Percentiles rank a stretch among this genome's conserved stretches.
These are phyloP conservation scores for Centropristis striata DNA, from an alignment of 2,113 vertebrate genomes.

Conservation along the genomic window DNA sequence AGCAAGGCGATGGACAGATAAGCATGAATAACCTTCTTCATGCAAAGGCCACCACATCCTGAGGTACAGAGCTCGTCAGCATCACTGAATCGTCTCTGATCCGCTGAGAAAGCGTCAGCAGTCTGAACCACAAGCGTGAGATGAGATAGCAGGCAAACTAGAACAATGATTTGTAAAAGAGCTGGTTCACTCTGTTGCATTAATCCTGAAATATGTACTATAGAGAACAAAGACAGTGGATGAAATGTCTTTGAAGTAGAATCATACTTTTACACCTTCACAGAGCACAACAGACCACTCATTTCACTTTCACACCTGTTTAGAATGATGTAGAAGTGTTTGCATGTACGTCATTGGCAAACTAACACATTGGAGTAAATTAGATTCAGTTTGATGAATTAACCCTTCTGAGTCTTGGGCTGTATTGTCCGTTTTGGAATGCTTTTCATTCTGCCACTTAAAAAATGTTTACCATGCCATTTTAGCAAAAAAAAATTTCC, in stretches of 20 bases:
- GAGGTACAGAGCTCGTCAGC: conserved; percentile 10
- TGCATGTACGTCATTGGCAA: not conserved
- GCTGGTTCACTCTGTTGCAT: not conserved
- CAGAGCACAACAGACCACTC: not conserved
- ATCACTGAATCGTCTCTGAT: not conserved
- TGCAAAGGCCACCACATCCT: conserved; percentile 65
- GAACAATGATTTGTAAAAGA: not conserved
- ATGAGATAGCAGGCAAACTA: conserved; percentile 6
- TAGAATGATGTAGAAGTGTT: not conserved
- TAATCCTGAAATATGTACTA: not conserved
- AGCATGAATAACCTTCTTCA: conserved; percentile 27
- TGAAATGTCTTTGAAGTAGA: not conserved
- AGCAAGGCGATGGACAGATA: conserved; percentile 48
- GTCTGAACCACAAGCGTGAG: conserved; percentile 22
- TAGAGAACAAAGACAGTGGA: not conserved
- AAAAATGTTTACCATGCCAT: too few relatives aligned
- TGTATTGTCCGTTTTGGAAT: too few relatives aligned
- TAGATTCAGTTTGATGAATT: not conserved
- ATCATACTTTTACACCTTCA: not conserved
- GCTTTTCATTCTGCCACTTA: too few relatives aligned
- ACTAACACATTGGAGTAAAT: not conserved
- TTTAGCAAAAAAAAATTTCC: too few relatives aligned
- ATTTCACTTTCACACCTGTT: not conserved
- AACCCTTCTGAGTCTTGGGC: not conserved
- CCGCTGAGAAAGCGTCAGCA: not conserved